Evolutionary conservation across 2,797 vertebrate species (phyloP).

Genomic region (Echiichthys vipera): DNA sequence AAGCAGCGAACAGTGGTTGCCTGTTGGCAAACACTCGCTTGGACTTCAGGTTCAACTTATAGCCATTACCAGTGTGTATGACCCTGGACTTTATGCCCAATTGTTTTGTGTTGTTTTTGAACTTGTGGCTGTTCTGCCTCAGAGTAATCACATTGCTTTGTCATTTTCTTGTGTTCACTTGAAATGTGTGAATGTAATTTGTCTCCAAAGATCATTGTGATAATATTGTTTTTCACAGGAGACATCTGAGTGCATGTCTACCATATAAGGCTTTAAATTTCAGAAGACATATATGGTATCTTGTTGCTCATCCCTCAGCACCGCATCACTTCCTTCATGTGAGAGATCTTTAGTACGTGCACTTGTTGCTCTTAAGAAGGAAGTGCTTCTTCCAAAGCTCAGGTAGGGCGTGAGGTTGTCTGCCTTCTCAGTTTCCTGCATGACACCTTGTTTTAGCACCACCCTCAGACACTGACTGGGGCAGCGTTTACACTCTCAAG

Average conservation of each 20-base stretch:
- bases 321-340: conserved; percentile 37
- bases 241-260: neutral
- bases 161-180: conserved; percentile 60
- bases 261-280: conserved; percentile 41
- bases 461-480: conserved; percentile 45
- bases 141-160: conserved; percentile 36
- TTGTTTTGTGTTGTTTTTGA: conserved; percentile 30
- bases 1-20: conserved; percentile 45
- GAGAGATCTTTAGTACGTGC: conserved; percentile 45
- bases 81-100: conserved; percentile 16
- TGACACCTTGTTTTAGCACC: conserved; percentile 58
- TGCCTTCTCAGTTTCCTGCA: conserved; percentile 80
- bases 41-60: conserved; percentile 63
- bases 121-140: conserved; percentile 34
- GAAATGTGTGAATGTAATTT: conserved; percentile 64
- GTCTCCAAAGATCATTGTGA: conserved; percentile 50
- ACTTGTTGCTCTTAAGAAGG: conserved; percentile 61
- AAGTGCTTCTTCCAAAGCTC: conserved; percentile 75
- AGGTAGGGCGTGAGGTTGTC: conserved; percentile 82
- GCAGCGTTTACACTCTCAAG: conserved; percentile 44
- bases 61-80: conserved; percentile 53
- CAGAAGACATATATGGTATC: conserved; percentile 41
- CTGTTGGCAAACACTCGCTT: conserved; percentile 37
- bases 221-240: conserved; percentile 12
- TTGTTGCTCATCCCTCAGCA: conserved; percentile 40